Conservation (phyloP, 2,797 vertebrate genomes). For the Ctenopoma kingsleyae region DNA sequence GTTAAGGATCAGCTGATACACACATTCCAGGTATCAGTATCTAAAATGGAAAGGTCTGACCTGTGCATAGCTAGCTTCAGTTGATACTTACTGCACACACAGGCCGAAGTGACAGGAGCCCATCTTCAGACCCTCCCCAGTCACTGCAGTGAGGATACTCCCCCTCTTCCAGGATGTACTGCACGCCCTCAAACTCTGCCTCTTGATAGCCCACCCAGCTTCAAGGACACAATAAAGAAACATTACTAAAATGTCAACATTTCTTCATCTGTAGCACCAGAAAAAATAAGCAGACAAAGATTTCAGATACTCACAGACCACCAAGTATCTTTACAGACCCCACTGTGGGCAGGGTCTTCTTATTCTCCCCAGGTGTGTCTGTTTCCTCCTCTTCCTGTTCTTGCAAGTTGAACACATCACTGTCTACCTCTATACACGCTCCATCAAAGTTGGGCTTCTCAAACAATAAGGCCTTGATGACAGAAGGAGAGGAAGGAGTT, state of each 20-base stretch:
- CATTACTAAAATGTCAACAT: not conserved
- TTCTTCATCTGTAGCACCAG: not conserved
- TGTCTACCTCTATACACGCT: conserved; percentile 84
- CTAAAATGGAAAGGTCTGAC: no score
- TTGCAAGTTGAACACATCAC: conserved; percentile 80
- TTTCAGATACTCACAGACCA: conserved; percentile 90
- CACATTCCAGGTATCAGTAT: no score
- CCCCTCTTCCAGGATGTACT: conserved; percentile 96
- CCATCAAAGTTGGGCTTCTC: conserved; percentile 94
- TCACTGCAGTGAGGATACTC: conserved; percentile 89
- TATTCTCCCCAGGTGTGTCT: conserved; percentile 28
- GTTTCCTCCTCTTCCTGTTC: conserved; percentile 46
- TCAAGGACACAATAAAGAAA: not conserved
- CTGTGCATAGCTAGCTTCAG: no score
- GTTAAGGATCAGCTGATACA: no score
- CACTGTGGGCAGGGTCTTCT: conserved; percentile 74
- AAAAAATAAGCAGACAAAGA: not conserved
- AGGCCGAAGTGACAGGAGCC: conserved; percentile 89
- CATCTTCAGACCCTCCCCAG: conserved; percentile 89
- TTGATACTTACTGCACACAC: conserved; percentile 87
- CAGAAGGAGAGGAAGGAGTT: not conserved
- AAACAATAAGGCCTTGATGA: conserved; percentile 87
- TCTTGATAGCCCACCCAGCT: conserved; percentile 96
- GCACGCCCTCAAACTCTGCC: conserved; percentile 90
- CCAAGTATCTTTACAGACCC: conserved; percentile 92